Evolutionary conservation across 2,113 vertebrate species (phyloP).

Genomic region (Sinocyclocheilus rhinocerous): DNA sequence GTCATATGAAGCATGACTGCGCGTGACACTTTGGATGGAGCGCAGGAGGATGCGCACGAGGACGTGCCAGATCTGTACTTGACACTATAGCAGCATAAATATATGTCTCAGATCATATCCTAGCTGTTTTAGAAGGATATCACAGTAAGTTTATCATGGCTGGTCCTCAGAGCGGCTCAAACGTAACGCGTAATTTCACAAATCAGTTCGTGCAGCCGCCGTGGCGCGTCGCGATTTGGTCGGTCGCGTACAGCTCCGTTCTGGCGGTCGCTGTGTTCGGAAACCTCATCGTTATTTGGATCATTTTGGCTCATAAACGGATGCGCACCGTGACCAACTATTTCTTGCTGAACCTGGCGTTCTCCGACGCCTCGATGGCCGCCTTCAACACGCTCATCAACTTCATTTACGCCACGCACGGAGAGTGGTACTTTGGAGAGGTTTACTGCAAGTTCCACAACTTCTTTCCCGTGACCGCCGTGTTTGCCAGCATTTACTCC

Average conservation of each 20-base stretch:
- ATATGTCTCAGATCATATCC: not conserved
- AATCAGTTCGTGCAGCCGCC: slow-evolving; percentile 84
- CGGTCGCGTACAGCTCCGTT: slow-evolving; percentile 79
- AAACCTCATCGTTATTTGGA: slow-evolving; percentile 86
- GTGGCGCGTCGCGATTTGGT: slow-evolving; percentile 85
- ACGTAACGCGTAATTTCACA: slow-evolving; percentile 72
- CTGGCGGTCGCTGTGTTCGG: slow-evolving; percentile 83
- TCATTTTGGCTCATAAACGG: slow-evolving; percentile 85
- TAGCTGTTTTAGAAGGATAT: not conserved
- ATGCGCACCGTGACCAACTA: slow-evolving; percentile 89
- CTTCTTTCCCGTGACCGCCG: slow-evolving; percentile 86
- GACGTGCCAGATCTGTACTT: not conserved
- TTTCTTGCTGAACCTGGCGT: slow-evolving; percentile 86
- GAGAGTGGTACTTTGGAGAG: slow-evolving; percentile 87
- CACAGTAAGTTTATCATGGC: slow-evolving; percentile 21
- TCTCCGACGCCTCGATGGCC: slow-evolving; percentile 85
- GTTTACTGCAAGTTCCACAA: slow-evolving; percentile 88
- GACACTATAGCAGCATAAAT: not conserved
- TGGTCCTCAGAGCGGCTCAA: slow-evolving; percentile 41
- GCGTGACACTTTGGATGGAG: slow-evolving; percentile 32
- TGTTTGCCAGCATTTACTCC: slow-evolving; percentile 90
- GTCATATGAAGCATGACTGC: slow-evolving; percentile 15
- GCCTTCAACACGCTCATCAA: slow-evolving; percentile 87
- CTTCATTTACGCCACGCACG: slow-evolving; percentile 84
- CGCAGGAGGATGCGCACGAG: not conserved